These are phyloP conservation scores for Patella vulgata DNA, from an alignment of 1,140 invertebrate species.

Conservation along the genomic window DNA sequence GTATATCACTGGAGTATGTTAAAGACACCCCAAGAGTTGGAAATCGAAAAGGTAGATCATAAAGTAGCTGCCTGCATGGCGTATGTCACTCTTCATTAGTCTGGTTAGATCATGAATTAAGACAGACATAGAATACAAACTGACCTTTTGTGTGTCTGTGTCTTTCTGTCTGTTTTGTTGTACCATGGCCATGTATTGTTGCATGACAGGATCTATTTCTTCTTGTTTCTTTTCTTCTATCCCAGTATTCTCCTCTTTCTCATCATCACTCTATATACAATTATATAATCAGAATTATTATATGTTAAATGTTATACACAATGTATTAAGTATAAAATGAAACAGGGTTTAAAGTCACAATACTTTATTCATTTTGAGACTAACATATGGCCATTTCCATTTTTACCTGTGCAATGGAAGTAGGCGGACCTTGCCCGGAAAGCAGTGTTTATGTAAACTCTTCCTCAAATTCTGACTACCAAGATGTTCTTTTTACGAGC, in stretches of 20 bases:
- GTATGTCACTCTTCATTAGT: too few species aligned
- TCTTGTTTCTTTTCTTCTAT: slow-evolving; percentile 28
- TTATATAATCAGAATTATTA: slow-evolving; percentile 2
- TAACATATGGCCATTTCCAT: not conserved
- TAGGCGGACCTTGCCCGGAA: too few species aligned
- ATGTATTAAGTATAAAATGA: not conserved
- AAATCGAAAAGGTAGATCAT: too few species aligned
- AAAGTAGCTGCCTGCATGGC: too few species aligned
- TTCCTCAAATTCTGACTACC: too few species aligned
- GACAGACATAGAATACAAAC: too few species aligned
- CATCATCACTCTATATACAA: slow-evolving; percentile 9
- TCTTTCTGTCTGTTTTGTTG: slow-evolving; percentile 50
- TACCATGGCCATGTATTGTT: slow-evolving; percentile 57
- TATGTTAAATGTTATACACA: not conserved
- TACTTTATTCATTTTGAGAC: not conserved
- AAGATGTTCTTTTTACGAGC: too few species aligned
- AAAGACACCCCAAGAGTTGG: too few species aligned
- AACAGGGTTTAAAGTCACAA: not conserved
- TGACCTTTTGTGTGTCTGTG: too few species aligned
- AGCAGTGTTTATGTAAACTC: too few species aligned
- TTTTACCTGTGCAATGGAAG: not conserved
- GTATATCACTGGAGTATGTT: too few species aligned
- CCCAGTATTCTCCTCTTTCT: slow-evolving; percentile 13
- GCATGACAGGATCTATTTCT: slow-evolving; percentile 55
- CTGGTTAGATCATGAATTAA: too few species aligned